Conservation (phyloP, 2,797 vertebrate species). For the Synanceia verrucosa region DNA sequence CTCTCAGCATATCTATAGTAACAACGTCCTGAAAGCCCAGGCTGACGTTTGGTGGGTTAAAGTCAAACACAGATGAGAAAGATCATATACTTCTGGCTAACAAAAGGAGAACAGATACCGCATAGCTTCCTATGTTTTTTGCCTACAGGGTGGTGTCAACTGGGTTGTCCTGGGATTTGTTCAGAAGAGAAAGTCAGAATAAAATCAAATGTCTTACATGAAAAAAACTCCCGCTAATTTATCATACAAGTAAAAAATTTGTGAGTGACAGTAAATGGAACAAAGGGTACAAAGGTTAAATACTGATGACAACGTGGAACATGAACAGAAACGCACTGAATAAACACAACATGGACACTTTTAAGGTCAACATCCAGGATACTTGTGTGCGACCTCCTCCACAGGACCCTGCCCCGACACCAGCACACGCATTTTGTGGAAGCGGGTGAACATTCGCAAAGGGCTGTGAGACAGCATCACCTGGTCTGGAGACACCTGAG, state of each 20-base stretch:
- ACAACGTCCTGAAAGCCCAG: slow-evolving; percentile 91
- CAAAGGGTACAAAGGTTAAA: slow-evolving; percentile 53
- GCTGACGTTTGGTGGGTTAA: slow-evolving; percentile 79
- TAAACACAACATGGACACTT: slow-evolving; percentile 41
- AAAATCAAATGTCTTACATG: not conserved
- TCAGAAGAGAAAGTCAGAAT: not conserved
- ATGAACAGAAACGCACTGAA: slow-evolving; percentile 41
- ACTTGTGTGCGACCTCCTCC: slow-evolving; percentile 90
- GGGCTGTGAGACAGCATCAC: slow-evolving; percentile 96
- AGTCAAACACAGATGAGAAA: slow-evolving; percentile 32
- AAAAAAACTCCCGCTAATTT: not conserved
- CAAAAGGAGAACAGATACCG: not conserved
- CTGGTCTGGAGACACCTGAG: slow-evolving; percentile 92
- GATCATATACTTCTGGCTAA: not conserved
- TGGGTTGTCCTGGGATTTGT: not conserved
- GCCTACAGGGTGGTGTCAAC: not conserved
- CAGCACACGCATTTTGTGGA: slow-evolving; percentile 89
- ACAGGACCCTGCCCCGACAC: slow-evolving; percentile 93
- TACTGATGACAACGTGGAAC: slow-evolving; percentile 48
- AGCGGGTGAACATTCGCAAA: slow-evolving; percentile 88
- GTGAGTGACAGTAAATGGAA: slow-evolving; percentile 13
- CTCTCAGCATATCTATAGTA: slow-evolving; percentile 90
- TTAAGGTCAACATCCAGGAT: slow-evolving; percentile 81
- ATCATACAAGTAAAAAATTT: not conserved
- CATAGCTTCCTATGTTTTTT: not conserved